phyloP scores from a whole-genome alignment of 2,888 invertebrate genomes.

The Lithophane socia region DNA sequence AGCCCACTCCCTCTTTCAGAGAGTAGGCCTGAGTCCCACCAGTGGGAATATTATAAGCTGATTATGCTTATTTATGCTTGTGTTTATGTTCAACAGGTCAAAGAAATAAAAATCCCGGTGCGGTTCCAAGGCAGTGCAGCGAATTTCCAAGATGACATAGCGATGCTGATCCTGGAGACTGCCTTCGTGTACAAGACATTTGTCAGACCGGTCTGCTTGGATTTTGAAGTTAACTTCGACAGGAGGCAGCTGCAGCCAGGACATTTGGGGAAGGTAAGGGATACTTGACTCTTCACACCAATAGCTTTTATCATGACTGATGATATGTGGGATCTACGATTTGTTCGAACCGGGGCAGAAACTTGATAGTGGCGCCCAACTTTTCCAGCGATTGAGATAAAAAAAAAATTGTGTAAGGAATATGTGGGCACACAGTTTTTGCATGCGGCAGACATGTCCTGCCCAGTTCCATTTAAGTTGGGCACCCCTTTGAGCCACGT shows the following conservation, averaged over 20 bases:
- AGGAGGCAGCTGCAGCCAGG: constrained; percentile 54
- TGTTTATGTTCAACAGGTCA: constrained; percentile 70
- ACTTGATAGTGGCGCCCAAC: too few relatives aligned
- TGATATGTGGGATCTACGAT: too few relatives aligned
- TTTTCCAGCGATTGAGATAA: too few relatives aligned
- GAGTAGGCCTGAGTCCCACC: neutral
- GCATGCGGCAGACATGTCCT: too few relatives aligned
- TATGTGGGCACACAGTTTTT: too few relatives aligned
- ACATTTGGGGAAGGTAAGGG: constrained; percentile 64
- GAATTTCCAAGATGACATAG: constrained; percentile 91
- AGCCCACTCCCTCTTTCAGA: neutral
- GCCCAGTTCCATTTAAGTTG: too few relatives aligned
- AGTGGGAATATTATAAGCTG: neutral
- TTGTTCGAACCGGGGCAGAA: too few relatives aligned
- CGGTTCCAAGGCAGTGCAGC: constrained; percentile 87
- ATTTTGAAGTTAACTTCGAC: constrained; percentile 71
- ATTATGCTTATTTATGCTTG: neutral
- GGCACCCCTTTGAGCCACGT: too few relatives aligned
- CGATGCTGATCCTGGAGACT: constrained; percentile 83
- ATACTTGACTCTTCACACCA: neutral
- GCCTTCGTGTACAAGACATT: constrained; percentile 78
- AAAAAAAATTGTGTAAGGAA: too few relatives aligned
- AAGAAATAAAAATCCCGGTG: constrained; percentile 81
- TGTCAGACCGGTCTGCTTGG: constrained; percentile 88
- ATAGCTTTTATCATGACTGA: neutral